These are phyloP conservation scores for Calliphora vomitoria DNA, from an alignment of 2,888 invertebrate species.

Conservation along the genomic window DNA sequence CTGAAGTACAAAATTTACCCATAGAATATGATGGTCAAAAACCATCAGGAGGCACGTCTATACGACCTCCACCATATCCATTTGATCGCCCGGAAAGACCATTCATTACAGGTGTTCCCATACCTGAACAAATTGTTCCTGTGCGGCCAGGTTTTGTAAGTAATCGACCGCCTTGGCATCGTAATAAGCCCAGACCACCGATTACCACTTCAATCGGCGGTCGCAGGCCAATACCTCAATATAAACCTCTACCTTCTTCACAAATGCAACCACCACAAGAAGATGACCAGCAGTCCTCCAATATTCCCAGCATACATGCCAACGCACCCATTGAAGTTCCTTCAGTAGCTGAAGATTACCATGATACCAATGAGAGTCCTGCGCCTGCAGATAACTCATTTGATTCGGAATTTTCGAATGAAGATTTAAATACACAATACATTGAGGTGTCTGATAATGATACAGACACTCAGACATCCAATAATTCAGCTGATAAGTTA, in stretches of 20 bases:
- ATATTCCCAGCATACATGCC: constrained; percentile 33
- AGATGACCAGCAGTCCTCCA: constrained; percentile 75
- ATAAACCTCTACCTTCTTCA: constrained; percentile 87
- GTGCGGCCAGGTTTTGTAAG: constrained; percentile 87
- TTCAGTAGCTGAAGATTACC: constrained; percentile 52
- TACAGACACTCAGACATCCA: constrained; percentile 65
- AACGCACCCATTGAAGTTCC: constrained; percentile 36
- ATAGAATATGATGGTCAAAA: constrained; percentile 85
- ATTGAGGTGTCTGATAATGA: constrained; percentile 82
- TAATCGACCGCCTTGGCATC: constrained; percentile 88
- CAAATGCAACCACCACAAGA: constrained; percentile 79
- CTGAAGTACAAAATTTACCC: constrained; percentile 90
- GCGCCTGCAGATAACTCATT: constrained; percentile 80
- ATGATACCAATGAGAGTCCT: constrained; percentile 69
- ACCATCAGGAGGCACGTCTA: constrained; percentile 79
- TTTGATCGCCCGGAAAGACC: constrained; percentile 89
- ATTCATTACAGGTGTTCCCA: constrained; percentile 88
- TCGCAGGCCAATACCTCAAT: constrained; percentile 87
- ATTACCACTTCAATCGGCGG: constrained; percentile 82
- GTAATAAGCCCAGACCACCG: constrained; percentile 86
- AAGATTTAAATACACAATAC: constrained; percentile 81
- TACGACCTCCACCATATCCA: constrained; percentile 85
- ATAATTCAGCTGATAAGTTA: constrained; percentile 75
- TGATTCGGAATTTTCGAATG: constrained; percentile 81
- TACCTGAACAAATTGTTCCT: constrained; percentile 91